Percentiles rank a stretch among this genome's conserved stretches.
Evolutionary conservation across 2,797 vertebrate species (phyloP).

Genomic region (Dendrocincla fuliginosa): DNA sequence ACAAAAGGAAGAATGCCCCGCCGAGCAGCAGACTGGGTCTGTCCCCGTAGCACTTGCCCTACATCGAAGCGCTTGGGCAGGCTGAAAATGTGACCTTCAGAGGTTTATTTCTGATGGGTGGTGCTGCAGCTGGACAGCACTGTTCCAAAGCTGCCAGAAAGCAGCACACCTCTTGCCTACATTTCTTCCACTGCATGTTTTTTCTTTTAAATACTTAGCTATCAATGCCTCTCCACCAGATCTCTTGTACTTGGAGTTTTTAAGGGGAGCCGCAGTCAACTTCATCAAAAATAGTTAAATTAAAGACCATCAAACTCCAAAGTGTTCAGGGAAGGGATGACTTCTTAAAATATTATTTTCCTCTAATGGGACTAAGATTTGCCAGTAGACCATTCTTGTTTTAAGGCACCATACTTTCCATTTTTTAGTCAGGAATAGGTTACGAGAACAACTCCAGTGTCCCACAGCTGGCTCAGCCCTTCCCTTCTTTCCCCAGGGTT

Average conservation of each 20-base stretch:
- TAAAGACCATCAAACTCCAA: background rate
- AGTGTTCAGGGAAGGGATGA: background rate
- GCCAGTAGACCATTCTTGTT: background rate
- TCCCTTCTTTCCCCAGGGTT: background rate
- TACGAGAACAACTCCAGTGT: background rate
- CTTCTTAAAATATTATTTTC: background rate
- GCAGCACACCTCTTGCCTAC: background rate
- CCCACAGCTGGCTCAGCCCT: background rate
- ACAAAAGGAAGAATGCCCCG: conserved; percentile 28
- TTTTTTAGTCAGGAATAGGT: background rate
- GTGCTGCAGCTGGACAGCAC: background rate
- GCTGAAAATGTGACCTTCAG: conserved; percentile 42
- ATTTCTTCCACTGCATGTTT: background rate
- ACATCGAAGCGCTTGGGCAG: conserved; percentile 24
- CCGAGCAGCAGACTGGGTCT: conserved; percentile 8
- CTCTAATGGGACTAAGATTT: background rate
- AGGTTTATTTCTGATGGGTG: background rate
- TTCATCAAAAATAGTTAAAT: background rate
- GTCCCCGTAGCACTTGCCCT: conserved; percentile 43
- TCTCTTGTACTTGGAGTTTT: background rate
- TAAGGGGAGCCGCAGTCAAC: background rate
- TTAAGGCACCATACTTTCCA: background rate
- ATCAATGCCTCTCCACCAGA: background rate
- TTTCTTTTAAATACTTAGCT: background rate
- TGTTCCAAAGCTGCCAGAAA: background rate